phyloP scores from a whole-genome alignment of 1,140 invertebrate genomes.

The Ericerus pela region DNA sequence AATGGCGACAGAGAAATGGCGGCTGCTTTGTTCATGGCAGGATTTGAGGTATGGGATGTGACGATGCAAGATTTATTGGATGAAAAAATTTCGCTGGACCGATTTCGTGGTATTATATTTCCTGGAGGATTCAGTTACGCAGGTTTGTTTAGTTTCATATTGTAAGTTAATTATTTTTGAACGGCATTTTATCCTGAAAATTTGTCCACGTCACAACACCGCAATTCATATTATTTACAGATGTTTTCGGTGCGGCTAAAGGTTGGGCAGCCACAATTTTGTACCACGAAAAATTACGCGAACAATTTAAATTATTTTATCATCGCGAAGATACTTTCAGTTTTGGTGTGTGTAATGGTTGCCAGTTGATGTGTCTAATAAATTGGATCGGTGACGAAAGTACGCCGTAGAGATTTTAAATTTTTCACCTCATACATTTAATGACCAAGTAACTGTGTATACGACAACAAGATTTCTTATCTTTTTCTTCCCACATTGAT shows the following conservation, averaged over 20 bases:
- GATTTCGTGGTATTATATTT: conserved; percentile 80
- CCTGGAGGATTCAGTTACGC: conserved; percentile 97
- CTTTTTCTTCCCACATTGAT: not conserved
- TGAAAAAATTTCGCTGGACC: conserved; percentile 50
- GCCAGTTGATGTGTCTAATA: conserved; percentile 81
- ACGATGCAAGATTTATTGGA: conserved; percentile 76
- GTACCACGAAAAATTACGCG: conserved; percentile 46
- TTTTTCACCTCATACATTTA: not conserved
- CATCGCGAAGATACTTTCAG: conserved; percentile 72
- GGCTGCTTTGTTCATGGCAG: conserved; percentile 75
- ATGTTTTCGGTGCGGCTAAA: conserved; percentile 91
- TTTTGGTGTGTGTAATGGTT: conserved; percentile 94
- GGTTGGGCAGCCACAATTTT: conserved; percentile 89
- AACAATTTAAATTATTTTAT: conserved; percentile 60
- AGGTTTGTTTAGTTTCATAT: conserved; percentile 34
- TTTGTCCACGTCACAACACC: not conserved
- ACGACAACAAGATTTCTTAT: not conserved
- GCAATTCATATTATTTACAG: conserved; percentile 35
- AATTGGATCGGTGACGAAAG: conserved; percentile 48
- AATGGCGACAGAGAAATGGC: conserved; percentile 98
- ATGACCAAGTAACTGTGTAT: not conserved
- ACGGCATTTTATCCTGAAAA: not conserved
- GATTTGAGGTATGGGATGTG: conserved; percentile 84
- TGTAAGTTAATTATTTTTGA: not conserved
- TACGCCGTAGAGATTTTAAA: not conserved